A percentile compares a stretch with the other conserved stretches of the same genome.
These are phyloP conservation scores for Lamprologus lemairii DNA, from an alignment of 2,113 vertebrate species.

Conservation along the genomic window DNA sequence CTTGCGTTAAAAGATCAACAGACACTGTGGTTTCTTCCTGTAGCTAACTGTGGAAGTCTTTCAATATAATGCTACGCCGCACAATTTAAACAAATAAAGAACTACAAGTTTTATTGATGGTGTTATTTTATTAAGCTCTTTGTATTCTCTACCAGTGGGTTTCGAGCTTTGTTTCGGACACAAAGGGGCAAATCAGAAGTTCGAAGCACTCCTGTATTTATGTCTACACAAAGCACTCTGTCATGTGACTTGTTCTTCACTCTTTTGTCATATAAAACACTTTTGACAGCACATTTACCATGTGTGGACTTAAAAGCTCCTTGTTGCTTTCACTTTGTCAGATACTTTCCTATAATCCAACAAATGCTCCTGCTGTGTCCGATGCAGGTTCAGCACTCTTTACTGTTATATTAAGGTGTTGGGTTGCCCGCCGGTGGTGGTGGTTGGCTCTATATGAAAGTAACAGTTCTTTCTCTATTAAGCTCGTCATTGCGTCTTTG, in stretches of 20 bases:
- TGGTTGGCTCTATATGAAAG: not conserved
- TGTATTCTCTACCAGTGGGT: not conserved
- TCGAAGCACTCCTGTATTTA: not conserved
- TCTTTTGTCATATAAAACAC: not conserved
- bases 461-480: not conserved
- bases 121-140: not conserved
- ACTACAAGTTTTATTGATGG: not conserved
- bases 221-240: not conserved
- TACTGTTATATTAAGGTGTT: not conserved
- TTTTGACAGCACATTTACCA: not conserved
- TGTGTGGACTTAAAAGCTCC: not conserved
- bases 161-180: not conserved
- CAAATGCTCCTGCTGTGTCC: not conserved
- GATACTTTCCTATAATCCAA: not conserved
- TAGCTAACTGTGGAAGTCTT: not conserved
- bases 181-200: not conserved
- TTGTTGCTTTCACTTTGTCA: not conserved
- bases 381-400: not conserved
- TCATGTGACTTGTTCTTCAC: not conserved
- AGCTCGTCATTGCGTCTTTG: not conserved
- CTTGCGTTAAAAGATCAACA: not conserved
- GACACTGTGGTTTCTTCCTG: not conserved
- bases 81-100: slow-evolving; percentile 35
- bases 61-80: not conserved
- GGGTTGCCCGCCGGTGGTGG: not conserved